Evolutionary conservation across 2,888 invertebrate genomes (phyloP), one percentile per base, ranked within the genome.

Genomic region (Ormyrus rosae): DNA sequence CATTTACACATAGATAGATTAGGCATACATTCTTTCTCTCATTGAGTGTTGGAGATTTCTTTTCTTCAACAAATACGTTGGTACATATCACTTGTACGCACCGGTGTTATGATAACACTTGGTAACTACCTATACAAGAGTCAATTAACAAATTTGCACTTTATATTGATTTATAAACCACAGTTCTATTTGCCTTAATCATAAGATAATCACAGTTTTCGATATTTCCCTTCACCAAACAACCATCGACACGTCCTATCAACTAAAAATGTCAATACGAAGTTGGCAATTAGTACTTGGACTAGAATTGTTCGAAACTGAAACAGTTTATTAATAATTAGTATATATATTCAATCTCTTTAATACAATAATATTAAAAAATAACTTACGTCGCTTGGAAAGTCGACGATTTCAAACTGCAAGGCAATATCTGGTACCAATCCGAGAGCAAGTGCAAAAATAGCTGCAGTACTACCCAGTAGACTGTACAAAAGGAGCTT

Each of bases 381-480:
- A 58, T 48, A 65, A 92, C 94, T 94, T 92, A 98, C 98, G 90
- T 98, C 96, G 19, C 93, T 92, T 67, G 98, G 98, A 91, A 99
- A 97, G 88, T 97, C 95, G 8, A 99, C 97, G 83, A 99, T 96
- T 93, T 99, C 98, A 92, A 99, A 98, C 91, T 97, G 96, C 83
- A 94, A 93, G 75, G 96, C 95, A 81, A 99, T 92, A 83, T 97
- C 97, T 0, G 98, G 97, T 78, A 97, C 91, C 63, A 96, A 85
- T 10, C 98, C 98, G 80, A 96, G 93, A 5, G 98, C 96, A 67
- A 99, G 92, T 60, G 95, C 94, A 77, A 98, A 92, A 74, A 99
- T 96, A 19, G 96, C 94, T 51, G 94, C 94, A 50, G 96, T 95
- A 6, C 98, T 97, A 83, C 95, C 93, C 81, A 97, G 85, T 83